phyloP scores from a whole-genome alignment of 2,113 vertebrate species.

The Crotalus tigris region DNA sequence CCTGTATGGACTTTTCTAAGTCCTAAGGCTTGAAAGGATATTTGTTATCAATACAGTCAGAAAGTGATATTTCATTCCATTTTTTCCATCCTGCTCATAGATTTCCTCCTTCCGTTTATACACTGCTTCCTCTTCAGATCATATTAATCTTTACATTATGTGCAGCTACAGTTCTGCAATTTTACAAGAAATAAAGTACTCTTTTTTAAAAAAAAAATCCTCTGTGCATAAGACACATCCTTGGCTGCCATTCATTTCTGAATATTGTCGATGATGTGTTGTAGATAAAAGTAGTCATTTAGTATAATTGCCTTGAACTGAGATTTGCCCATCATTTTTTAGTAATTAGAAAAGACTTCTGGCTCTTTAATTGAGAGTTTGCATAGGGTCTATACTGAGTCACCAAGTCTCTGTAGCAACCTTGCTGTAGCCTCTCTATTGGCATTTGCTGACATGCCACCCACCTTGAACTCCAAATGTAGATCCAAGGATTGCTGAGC shows the following conservation, averaged over 20 bases:
- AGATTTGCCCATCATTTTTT: conserved; percentile 42
- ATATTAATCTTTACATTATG: background rate
- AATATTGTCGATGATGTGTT: conserved; percentile 30
- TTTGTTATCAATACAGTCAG: background rate
- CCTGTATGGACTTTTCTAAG: background rate
- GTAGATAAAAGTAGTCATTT: conserved; percentile 40
- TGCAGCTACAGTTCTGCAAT: background rate
- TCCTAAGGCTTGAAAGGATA: background rate
- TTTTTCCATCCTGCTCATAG: background rate
- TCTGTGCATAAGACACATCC: background rate
- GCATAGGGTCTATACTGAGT: conserved; percentile 60
- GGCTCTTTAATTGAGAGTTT: conserved; percentile 63
- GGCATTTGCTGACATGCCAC: conserved; percentile 73
- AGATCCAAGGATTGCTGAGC: conserved; percentile 72
- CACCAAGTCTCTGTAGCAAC: conserved; percentile 67
- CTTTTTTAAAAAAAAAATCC: background rate
- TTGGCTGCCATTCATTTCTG: conserved; percentile 10
- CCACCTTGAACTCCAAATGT: conserved; percentile 75
- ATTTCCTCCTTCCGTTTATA: background rate
- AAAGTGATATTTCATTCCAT: background rate
- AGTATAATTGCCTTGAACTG: conserved; percentile 32
- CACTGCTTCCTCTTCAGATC: background rate
- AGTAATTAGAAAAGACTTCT: conserved; percentile 52
- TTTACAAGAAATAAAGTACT: background rate
- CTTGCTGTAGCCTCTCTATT: conserved; percentile 65